Base-by-base conservation (phyloP, 2,797 vertebrate species). In the Melopsittacus undulatus region DNA sequence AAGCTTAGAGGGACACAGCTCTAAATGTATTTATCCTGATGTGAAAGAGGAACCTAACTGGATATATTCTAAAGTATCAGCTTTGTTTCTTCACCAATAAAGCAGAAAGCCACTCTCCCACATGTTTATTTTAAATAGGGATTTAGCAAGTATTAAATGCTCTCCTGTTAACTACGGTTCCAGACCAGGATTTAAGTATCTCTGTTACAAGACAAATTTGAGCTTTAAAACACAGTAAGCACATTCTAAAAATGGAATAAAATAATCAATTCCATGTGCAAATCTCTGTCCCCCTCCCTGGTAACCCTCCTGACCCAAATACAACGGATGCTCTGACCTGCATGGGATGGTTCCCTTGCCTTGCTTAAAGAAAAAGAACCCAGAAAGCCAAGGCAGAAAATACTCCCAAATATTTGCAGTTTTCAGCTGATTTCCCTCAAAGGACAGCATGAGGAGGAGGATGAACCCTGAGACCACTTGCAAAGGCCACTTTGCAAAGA, bases 271-370 rank as follows among this genome's bases (percentile, higher is more conserved):
- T 92, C 78, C 89, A 96, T 38, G 92, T 85, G 92, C 86, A 96
- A 97, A 98, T 97, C 95, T 98, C 97, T 98, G 97, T 94, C 95
- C 97, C 87, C 93, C 15, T 23, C 88, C 80, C 96, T 76, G 82
- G 79, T 89, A 98, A 98, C 98, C 97, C 97, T 97, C 97, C 97
- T 98, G 98, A 98, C 97, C 97, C 96, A 96, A 98, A 97, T 97
- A 97, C 92, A 97, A 92, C 96, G 69, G 78, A 87, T 24, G 70
- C 46, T 92, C 81, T 96, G 92, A 93, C 90, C 88, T 23, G 51
- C 83, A 94, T 81, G 87, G 97, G 97, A 97, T 72, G 43, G 57
- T 93, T 91, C 59, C 77, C 96, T 95, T 76, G 29, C 84, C 75
- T 89, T 97, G 84, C 93, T 96, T 96, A 87, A 93, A 96, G 81